Percentiles rank a stretch among this genome's conserved stretches.
phyloP scores from a whole-genome alignment of 2,797 vertebrate species.

The Chrosomus eos region DNA sequence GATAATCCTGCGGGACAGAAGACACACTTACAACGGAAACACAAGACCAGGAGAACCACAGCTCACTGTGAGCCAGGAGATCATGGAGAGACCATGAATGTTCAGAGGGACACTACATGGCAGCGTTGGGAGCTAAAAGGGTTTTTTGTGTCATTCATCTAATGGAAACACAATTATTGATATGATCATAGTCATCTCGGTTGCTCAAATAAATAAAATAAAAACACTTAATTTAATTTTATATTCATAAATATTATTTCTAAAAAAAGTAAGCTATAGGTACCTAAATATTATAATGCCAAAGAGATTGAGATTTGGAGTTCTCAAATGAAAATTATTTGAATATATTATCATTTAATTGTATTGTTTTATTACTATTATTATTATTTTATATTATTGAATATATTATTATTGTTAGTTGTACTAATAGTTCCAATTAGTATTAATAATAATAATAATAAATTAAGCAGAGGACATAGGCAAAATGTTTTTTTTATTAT shows the following conservation, averaged over 20 bases:
- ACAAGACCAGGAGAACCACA: not conserved
- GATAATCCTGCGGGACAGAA: conserved; percentile 77
- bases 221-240: not conserved
- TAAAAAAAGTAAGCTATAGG: not conserved
- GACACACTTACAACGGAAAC: not conserved
- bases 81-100: not conserved
- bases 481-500: not conserved
- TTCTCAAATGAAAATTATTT: not conserved
- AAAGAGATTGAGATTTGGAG: not conserved
- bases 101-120: conserved; percentile 13
- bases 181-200: not conserved
- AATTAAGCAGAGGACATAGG: not conserved
- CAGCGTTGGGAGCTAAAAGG: not conserved
- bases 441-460: not conserved
- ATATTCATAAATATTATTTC: not conserved
- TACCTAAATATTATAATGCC: not conserved
- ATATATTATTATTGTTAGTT: too few relatives aligned
- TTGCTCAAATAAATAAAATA: not conserved
- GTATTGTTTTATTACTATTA: not conserved
- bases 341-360: not conserved
- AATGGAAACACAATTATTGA: not conserved
- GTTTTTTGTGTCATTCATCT: not conserved
- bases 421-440: not conserved
- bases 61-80: not conserved
- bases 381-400: not conserved